These are phyloP conservation scores for Beaufortia kweichowensis DNA, from an alignment of 2,113 vertebrate genomes.

Conservation along the genomic window DNA sequence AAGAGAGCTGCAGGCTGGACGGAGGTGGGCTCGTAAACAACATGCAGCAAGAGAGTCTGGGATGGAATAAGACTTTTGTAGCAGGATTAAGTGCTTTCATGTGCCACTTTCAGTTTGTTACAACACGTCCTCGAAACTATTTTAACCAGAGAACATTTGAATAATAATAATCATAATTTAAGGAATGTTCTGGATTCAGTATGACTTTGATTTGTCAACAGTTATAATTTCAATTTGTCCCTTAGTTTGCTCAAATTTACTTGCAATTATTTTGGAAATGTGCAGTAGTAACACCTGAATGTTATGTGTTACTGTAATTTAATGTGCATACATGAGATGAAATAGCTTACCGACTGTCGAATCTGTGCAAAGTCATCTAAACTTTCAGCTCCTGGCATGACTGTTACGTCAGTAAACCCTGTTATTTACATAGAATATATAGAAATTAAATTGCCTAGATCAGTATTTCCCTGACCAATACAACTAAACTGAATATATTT, in stretches of 20 bases:
- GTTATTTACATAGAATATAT: too few relatives aligned
- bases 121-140: not conserved
- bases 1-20: slow-evolving; percentile 35
- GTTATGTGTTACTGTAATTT: too few relatives aligned
- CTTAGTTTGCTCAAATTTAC: not conserved
- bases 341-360: too few relatives aligned
- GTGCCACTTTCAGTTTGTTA: not conserved
- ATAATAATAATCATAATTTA: not conserved
- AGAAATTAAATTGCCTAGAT: too few relatives aligned
- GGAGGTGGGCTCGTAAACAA: slow-evolving; percentile 22
- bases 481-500: too few relatives aligned
- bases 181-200: not conserved
- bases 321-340: too few relatives aligned
- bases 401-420: too few relatives aligned
- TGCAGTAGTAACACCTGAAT: too few relatives aligned
- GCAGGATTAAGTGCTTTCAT: not conserved
- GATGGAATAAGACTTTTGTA: not conserved
- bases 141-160: not conserved
- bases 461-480: too few relatives aligned
- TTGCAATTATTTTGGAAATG: not conserved
- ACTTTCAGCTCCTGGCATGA: too few relatives aligned
- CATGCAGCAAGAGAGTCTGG: slow-evolving; percentile 34
- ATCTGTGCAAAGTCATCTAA: too few relatives aligned
- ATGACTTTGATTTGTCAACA: not conserved
- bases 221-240: not conserved